Base-by-base conservation (phyloP, 2,888 invertebrate genomes). In the Eilema depressum region DNA sequence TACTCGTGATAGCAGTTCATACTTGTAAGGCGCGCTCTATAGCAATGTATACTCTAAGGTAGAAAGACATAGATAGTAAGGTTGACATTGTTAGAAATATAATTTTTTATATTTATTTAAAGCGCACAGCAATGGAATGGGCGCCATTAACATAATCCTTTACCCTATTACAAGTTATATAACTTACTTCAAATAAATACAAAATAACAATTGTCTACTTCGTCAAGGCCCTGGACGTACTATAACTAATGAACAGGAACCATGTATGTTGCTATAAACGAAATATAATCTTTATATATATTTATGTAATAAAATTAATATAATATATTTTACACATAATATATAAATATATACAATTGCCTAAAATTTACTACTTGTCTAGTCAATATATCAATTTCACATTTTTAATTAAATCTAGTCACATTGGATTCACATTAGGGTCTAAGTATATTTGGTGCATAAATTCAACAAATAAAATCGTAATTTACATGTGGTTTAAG, bases 361-460 rank as follows among this genome's bases (percentile, higher is more conserved):
- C 61, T 75, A 76, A 81, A 73, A 73, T 71, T 66, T 72, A 28
- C 79, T 68, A 68, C 65, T 28, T 64, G 59, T 28, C 66, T 70
- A 68, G 25, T 75, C 30, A 66, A 66, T 66, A 63, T 59, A 60
- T 60, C 17, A 33, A 59, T 69, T 59, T 26, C 28, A 63, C 8
- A 26, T 20, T 56, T n/a, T 63, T 25, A 17, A 47, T 60, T 71
- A 65, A 30, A 41, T 68, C 61, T 64, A 67, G 26, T 73, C 61
- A 62, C 67, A 57, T 56, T 69, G 57, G 33, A 20, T 59, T 30
- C 37, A 47, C n/a, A 69, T 64, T 33, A 57, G n/a, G 25, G 41
- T 41, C 8, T 30, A 47, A 59, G 65, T 73, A 71, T 66, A 75
- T 74, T 66, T 69, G 73, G 60, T 82, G 70, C 72, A 63, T 23